phyloP scores from a whole-genome alignment of 2,113 vertebrate genomes.

The Hirundichthys speculiger region DNA sequence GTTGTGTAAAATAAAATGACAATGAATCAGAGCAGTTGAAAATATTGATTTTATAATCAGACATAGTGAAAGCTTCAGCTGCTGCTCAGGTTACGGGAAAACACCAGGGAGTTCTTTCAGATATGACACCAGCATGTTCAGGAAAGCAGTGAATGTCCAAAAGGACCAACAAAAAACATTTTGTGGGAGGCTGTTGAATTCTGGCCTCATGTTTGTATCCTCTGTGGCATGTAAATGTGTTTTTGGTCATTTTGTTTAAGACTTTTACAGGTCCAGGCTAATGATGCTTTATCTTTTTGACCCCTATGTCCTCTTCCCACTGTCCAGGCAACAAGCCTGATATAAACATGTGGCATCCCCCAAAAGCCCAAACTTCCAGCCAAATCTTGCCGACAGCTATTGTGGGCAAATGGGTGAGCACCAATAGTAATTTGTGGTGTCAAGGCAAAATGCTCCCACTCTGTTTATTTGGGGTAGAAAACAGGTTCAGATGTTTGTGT shows the following conservation, averaged over 20 bases:
- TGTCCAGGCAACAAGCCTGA: slow-evolving; percentile 39
- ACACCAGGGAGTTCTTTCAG: too few species aligned
- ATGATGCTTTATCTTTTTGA: slow-evolving; percentile 42
- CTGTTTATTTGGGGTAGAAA: slow-evolving; percentile 20
- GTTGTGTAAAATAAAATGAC: too few species aligned
- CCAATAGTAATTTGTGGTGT: slow-evolving; percentile 10
- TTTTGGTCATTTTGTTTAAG: slow-evolving; percentile 2
- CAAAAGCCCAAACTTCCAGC: background rate
- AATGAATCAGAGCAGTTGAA: too few species aligned
- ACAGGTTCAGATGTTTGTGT: slow-evolving; percentile 6
- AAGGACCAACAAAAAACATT: too few species aligned
- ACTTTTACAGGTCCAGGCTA: slow-evolving; percentile 9
- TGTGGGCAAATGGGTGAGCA: slow-evolving; percentile 18
- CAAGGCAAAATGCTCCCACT: slow-evolving; percentile 14
- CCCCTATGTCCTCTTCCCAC: slow-evolving; percentile 20
- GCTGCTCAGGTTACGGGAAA: too few species aligned
- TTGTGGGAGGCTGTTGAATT: too few species aligned
- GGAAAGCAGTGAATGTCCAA: too few species aligned
- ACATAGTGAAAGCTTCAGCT: too few species aligned
- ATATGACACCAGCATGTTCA: too few species aligned
- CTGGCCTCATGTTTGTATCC: too few species aligned
- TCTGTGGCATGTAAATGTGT: background rate
- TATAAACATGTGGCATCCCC: slow-evolving; percentile 33
- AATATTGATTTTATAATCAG: too few species aligned
- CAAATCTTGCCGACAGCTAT: slow-evolving; percentile 25